Conservation (phyloP, 2,797 vertebrate species). For the Semotilus atromaculatus region DNA sequence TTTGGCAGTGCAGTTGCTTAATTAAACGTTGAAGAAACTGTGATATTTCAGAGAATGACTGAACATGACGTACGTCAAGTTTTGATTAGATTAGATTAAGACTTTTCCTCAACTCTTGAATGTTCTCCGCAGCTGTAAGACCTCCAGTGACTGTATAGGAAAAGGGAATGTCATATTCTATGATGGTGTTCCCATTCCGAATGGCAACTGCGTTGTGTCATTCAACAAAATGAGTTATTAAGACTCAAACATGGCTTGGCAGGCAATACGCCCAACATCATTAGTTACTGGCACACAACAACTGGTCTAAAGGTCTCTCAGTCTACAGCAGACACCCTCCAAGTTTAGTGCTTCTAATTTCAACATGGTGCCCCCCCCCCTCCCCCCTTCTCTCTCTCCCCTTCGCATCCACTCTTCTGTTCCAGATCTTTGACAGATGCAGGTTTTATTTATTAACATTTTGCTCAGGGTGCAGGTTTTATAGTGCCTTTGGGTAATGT, state of each 20-base stretch:
- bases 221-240: constrained; percentile 67
- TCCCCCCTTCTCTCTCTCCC: constrained; percentile 43
- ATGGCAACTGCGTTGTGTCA: constrained; percentile 64
- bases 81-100: constrained; percentile 8
- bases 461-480: constrained; percentile 71
- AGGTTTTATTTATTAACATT: constrained; percentile 80
- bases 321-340: constrained; percentile 67
- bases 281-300: constrained; percentile 76
- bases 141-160: constrained; percentile 53
- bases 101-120: constrained; percentile 16
- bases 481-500: constrained; percentile 75
- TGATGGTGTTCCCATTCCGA: constrained; percentile 58
- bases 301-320: constrained; percentile 70
- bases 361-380: constrained; percentile 66
- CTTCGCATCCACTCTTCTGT: constrained; percentile 69
- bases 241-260: constrained; percentile 68
- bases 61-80: constrained; percentile 17
- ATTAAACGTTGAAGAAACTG: constrained; percentile 28
- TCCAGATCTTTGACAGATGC: constrained; percentile 80
- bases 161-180: constrained; percentile 54
- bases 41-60: constrained; percentile 45
- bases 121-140: constrained; percentile 40
- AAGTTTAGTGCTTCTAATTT: constrained; percentile 74
- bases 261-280: constrained; percentile 66
- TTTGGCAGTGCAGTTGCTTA: constrained; percentile 25